Base-by-base conservation (phyloP, 2,113 vertebrate species). In the Azemiops feae region DNA sequence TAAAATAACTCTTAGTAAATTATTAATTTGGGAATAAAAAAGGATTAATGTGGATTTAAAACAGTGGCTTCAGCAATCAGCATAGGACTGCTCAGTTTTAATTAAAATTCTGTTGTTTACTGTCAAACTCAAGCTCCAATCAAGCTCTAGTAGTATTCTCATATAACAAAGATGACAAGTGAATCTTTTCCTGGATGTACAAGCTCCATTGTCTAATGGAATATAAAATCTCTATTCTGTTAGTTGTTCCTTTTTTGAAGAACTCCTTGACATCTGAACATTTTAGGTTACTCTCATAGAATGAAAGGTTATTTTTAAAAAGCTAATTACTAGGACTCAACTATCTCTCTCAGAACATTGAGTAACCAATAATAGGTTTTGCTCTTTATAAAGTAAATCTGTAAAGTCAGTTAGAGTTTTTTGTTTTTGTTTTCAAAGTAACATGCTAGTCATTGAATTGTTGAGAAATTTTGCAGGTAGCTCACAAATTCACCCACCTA, bases 291-390 rank as follows among this genome's bases (percentile, higher is more conserved):
- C 18, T 91, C 93, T 89, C 89, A 58, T 90, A 93, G 87, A 92
- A 92, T 43, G 47, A 94, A 95, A 92, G 4, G 18, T 60, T 96
- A 93, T 69, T 52, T 64, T 89, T 60, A 16, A 95, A 96, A 96
- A 95, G 94, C 94, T 93, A 90, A 95, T 95, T 95, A 95, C 58
- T 27, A 88, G 93, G 94, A 93, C 86, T 92, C 94, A 96, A 93
- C 89, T 92, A 94, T 95, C 93, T 96, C 95, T 93, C 23, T 86
- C 90, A 25, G 92, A 90, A 92, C 96, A 94, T 30, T 93, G 50
- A 94, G 93, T 52, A 47, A 94, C 94, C 87, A 6, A 2, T 95
- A 96, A 96, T 50, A 95, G 69, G 94, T 96, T 97, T 95, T 96
- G 92, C 69, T 85, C 69, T 91, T 95, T 86, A 55, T 89, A 69